phyloP scores from a whole-genome alignment of 2,888 invertebrate species.

The Agrotis clavis region DNA sequence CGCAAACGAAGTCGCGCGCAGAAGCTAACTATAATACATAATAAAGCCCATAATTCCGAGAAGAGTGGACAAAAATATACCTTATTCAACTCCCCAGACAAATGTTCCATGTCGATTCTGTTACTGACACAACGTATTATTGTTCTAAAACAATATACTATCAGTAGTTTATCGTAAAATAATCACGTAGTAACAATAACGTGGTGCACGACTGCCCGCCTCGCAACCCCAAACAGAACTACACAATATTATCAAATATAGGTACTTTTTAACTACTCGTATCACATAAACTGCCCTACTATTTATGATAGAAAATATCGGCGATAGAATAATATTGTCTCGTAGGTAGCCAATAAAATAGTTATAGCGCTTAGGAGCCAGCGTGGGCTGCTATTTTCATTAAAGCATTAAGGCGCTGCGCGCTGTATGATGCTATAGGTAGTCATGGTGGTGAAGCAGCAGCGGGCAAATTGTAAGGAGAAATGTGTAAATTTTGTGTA shows the following conservation, averaged over 20 bases:
- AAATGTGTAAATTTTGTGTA: too few species aligned
- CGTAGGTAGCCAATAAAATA: slow-evolving; percentile 75
- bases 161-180: slow-evolving; percentile 50
- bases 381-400: slow-evolving; percentile 79
- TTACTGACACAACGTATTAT: slow-evolving; percentile 40
- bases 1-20: too few species aligned
- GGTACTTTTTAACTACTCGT: slow-evolving; percentile 48
- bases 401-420: slow-evolving; percentile 70
- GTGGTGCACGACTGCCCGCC: slow-evolving; percentile 39
- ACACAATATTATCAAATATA: slow-evolving; percentile 43
- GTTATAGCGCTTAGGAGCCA: slow-evolving; percentile 69
- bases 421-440: too few species aligned
- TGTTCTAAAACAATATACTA: slow-evolving; percentile 37
- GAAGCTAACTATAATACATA: too few species aligned
- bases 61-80: neutral
- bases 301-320: slow-evolving; percentile 73
- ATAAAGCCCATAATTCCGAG: neutral
- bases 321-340: slow-evolving; percentile 71
- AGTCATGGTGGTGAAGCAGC: too few species aligned
- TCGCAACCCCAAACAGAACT: slow-evolving; percentile 27
- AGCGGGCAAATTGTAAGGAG: too few species aligned
- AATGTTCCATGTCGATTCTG: slow-evolving; percentile 24
- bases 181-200: slow-evolving; percentile 54
- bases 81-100: slow-evolving; percentile 5
- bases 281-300: slow-evolving; percentile 63